Evolutionary conservation across 2,888 invertebrate species (phyloP).

Genomic region (Heliconius aoede): DNA sequence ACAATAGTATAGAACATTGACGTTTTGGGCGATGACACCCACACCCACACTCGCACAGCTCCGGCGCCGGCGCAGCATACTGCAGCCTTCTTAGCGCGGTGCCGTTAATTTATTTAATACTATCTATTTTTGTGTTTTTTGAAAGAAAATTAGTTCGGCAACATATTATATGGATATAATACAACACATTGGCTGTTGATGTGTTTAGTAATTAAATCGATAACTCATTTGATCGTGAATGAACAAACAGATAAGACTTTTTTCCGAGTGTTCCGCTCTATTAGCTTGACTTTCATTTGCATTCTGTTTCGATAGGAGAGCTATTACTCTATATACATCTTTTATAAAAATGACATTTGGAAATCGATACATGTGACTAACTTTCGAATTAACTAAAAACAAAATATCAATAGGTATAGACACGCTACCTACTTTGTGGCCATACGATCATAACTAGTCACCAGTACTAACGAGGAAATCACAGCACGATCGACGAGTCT

Average conservation of each 20-base stretch:
- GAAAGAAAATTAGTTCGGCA: too few species aligned
- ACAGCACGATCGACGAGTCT: too few species aligned
- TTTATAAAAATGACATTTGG: neutral
- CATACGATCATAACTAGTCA: too few species aligned
- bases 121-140: too few species aligned
- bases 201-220: neutral
- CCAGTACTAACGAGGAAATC: too few species aligned
- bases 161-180: neutral
- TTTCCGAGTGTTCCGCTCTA: slow-evolving; percentile 29
- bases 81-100: neutral
- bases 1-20: neutral
- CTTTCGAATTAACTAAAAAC: neutral
- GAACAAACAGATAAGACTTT: neutral
- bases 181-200: neutral
- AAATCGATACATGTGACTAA: neutral
- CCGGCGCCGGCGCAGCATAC: neutral
- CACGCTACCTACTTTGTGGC: too few species aligned
- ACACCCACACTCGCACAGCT: too few species aligned
- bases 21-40: slow-evolving; percentile 8
- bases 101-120: neutral
- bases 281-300: slow-evolving; percentile 12
- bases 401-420: too few species aligned
- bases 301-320: slow-evolving; percentile 24
- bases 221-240: neutral
- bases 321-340: too few species aligned